A percentile compares a stretch with the other conserved stretches of the same genome.
Conservation (phyloP, 2,113 vertebrate genomes). For the Peromyscus californicus region DNA sequence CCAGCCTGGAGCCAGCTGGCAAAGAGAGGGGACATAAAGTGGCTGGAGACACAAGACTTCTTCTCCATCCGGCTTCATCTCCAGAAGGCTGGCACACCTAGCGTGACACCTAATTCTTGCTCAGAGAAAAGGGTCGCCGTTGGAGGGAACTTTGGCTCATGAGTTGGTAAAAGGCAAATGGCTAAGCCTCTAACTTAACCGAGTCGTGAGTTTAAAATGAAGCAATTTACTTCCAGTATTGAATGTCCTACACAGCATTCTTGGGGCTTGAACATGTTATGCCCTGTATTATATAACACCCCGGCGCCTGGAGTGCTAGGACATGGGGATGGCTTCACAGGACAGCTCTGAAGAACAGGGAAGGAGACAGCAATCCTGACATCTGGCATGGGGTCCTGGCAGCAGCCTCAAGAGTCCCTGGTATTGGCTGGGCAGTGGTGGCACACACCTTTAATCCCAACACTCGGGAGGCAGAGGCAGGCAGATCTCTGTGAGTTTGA, state of each 20-base stretch:
- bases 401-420: slow-evolving; percentile 42
- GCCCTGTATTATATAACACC: background rate
- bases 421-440: too few species aligned
- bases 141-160: background rate
- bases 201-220: background rate
- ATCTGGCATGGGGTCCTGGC: slow-evolving; percentile 10
- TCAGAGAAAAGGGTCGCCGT: background rate
- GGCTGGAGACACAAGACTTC: background rate
- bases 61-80: background rate
- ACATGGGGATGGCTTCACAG: background rate
- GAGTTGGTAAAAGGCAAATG: background rate
- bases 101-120: background rate
- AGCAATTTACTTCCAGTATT: background rate
- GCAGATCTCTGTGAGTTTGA: too few species aligned
- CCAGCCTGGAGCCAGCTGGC: slow-evolving; percentile 3
- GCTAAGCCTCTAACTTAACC: background rate
- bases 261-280: background rate
- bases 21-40: background rate
- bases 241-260: background rate
- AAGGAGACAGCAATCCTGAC: slow-evolving; percentile 61
- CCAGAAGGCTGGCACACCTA: background rate
- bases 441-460: too few species aligned
- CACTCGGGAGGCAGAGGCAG: too few species aligned
- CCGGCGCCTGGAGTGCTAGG: background rate
- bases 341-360: background rate